Percentiles rank a stretch among this genome's conserved stretches.
These are phyloP conservation scores for Perizoma affinitatum DNA, from an alignment of 2,888 invertebrate genomes.

Conservation along the genomic window DNA sequence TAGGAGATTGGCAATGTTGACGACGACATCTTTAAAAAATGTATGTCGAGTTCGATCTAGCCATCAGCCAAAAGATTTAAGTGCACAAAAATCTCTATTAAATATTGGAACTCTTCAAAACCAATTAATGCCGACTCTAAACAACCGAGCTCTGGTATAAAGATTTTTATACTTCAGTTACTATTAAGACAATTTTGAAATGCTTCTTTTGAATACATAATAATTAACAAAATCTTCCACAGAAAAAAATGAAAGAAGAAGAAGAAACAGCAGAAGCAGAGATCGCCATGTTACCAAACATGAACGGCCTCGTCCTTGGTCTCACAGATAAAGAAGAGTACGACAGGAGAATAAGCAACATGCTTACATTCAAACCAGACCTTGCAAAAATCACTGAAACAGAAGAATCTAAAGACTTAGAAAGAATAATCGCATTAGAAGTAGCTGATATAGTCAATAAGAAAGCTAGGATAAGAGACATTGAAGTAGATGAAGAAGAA, in stretches of 20 bases:
- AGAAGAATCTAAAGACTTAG: conserved; percentile 54
- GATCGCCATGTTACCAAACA: conserved; percentile 52
- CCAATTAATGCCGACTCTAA: no score
- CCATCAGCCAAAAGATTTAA: no score
- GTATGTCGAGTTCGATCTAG: no score
- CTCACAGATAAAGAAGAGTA: conserved; percentile 51
- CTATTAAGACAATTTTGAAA: no score
- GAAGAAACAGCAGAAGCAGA: conserved; percentile 56
- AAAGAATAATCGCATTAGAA: conserved; percentile 63
- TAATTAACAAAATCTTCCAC: conserved; percentile 11
- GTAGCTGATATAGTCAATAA: conserved; percentile 65
- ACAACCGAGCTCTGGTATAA: no score
- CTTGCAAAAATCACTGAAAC: conserved; percentile 55
- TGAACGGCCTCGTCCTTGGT: conserved; percentile 58
- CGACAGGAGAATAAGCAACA: conserved; percentile 69
- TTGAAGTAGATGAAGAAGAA: conserved; percentile 51
- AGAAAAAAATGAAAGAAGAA: conserved; percentile 71
- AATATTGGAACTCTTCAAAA: no score
- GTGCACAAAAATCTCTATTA: no score
- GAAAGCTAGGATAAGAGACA: conserved; percentile 51
- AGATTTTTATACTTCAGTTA: no score
- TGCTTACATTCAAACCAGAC: conserved; percentile 69
- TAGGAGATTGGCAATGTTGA: no score
- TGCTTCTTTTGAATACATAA: no score
- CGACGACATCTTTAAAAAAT: no score